Evolutionary conservation across 2,113 vertebrate species (phyloP).

Genomic region (Pionites leucogaster): DNA sequence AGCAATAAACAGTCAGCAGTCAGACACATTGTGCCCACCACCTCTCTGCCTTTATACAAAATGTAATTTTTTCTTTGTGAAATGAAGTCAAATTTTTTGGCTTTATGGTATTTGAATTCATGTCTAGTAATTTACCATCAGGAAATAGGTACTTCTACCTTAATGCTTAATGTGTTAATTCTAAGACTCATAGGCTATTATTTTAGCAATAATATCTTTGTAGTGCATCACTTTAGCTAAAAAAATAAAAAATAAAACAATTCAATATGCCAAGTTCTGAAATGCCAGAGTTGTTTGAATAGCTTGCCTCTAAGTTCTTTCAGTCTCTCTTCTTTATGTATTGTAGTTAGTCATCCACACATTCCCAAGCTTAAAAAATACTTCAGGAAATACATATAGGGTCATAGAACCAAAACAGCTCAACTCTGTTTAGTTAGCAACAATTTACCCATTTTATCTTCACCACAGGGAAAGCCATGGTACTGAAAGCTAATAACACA

Average conservation of each 20-base stretch:
- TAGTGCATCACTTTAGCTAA: not conserved
- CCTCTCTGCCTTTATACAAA: not conserved
- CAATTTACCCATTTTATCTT: not conserved
- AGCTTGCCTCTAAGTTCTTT: not conserved
- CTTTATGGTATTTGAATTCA: not conserved
- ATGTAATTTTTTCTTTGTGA: not conserved
- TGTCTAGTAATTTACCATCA: not conserved
- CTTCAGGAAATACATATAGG: not conserved
- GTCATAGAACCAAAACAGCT: not conserved
- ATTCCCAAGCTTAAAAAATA: not conserved
- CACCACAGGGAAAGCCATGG: not conserved
- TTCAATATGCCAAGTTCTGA: not conserved
- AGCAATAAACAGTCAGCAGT: not conserved
- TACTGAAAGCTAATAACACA: conserved; percentile 1
- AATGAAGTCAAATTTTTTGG: not conserved
- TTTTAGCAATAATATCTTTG: not conserved
- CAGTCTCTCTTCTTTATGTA: not conserved
- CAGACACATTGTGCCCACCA: not conserved
- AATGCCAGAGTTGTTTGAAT: not conserved
- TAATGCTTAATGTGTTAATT: not conserved
- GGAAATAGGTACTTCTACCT: not conserved
- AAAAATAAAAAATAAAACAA: not conserved
- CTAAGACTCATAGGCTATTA: not conserved
- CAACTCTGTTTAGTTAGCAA: not conserved
- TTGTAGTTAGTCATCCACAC: not conserved